Evolutionary conservation across 2,888 invertebrate genomes (phyloP).

Genomic region (Ceriagrion tenellum): DNA sequence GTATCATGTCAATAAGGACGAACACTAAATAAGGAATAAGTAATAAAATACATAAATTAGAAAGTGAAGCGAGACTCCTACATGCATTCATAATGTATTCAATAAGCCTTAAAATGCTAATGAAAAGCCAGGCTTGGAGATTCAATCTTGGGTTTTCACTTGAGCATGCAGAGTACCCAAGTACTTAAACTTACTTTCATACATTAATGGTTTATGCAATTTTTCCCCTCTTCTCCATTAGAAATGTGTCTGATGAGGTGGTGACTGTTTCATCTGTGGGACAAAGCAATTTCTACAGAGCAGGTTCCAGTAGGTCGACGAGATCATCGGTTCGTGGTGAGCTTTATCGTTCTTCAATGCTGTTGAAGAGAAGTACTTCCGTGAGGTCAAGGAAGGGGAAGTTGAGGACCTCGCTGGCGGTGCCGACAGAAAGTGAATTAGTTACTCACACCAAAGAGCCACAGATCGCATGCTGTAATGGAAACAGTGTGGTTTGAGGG

Average conservation of each 20-base stretch:
- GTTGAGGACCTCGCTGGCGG: not conserved
- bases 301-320: constrained; percentile 73
- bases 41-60: too few relatives aligned
- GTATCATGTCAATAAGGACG: too few relatives aligned
- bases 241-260: constrained; percentile 42
- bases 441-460: not conserved
- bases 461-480: not conserved
- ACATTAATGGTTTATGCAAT: not conserved
- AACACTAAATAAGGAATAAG: too few relatives aligned
- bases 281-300: constrained; percentile 68
- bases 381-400: not conserved
- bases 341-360: constrained; percentile 81
- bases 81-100: too few relatives aligned
- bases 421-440: not conserved
- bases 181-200: too few relatives aligned
- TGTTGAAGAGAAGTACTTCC: not conserved
- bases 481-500: not conserved
- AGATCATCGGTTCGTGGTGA: constrained; percentile 83
- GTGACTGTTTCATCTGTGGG: constrained; percentile 59
- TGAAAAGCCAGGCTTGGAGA: too few relatives aligned
- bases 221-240: not conserved
- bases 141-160: too few relatives aligned
- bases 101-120: too few relatives aligned
- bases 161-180: too few relatives aligned
- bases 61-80: too few relatives aligned